Conservation (phyloP, 2,888 invertebrate genomes). For the Meiosimyza platycephala region DNA sequence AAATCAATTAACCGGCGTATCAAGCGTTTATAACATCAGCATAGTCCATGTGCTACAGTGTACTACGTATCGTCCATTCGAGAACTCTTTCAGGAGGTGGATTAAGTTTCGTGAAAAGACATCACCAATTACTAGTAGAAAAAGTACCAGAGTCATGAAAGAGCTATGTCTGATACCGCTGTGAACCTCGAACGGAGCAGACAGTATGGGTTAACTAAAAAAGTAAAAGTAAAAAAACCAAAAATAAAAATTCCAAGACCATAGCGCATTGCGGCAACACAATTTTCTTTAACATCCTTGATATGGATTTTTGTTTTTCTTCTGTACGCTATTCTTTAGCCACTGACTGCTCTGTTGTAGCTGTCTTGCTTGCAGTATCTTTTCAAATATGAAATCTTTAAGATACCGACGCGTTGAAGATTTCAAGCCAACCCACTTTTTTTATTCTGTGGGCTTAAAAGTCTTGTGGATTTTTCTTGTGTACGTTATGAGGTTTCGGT, state of each 20-base stretch:
- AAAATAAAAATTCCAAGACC: neutral
- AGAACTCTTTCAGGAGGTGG: no score
- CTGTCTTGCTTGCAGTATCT: conserved; percentile 43
- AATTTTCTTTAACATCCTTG: conserved; percentile 39
- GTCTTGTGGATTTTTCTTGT: conserved; percentile 21
- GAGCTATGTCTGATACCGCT: no score
- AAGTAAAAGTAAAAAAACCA: neutral
- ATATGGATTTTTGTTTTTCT: conserved; percentile 32
- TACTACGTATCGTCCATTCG: no score
- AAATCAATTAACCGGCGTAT: no score
- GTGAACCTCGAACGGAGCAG: no score
- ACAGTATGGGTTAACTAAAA: no score
- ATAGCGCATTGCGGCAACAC: neutral
- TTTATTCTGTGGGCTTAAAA: conserved; percentile 18
- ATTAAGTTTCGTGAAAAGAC: no score
- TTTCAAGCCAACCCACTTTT: conserved; percentile 40
- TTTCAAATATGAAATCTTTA: conserved; percentile 32
- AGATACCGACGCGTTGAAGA: conserved; percentile 38
- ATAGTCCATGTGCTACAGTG: no score
- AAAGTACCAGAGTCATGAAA: no score
- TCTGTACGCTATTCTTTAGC: conserved; percentile 9
- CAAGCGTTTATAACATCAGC: no score
- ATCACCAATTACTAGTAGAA: no score
- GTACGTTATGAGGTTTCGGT: neutral
- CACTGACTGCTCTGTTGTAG: conserved; percentile 25